Evolutionary conservation across 2,888 invertebrate species (phyloP), one percentile per base, ranked within the genome.

Genomic region (Erebia ligea): DNA sequence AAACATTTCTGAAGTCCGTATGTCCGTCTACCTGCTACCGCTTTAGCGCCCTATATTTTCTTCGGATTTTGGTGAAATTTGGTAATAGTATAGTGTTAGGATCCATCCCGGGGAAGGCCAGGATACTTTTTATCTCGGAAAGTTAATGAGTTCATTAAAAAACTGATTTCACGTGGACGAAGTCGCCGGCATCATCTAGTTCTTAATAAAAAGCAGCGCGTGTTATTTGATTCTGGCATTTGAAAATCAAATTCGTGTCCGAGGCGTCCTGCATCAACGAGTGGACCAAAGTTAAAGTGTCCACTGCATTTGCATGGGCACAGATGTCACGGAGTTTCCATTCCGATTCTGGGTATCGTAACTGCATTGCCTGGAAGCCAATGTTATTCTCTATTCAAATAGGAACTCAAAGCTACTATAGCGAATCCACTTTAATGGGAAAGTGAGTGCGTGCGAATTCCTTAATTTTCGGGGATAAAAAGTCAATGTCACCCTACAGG

Each of bases 271-370:
- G 66, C 74, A 78, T 76, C 77, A 76, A 79, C 76, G 76, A 71
- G 77, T 77, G 79, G 82, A 78, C 81, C 74, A 81, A 82, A 84
- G 84, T 84, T 82, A 82, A 84, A 86, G 81, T 78, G 82, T 79
- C 80, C 81, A 76, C 72, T 80, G 82, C 82, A 85, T 86, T 86
- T 84, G 84, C 82, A 86, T 86, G 81, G 81, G 76, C 80, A 70
- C 84, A 84, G 82, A 84, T 84, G 86, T 80, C 77, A 76, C 73
- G 59, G 74, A 77, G 81, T 84, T 85, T 82, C 78, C 80, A 84
- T 85, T 83, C 75, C 75, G 76, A 78, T 77, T 80, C 73, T 62
- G 76, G 78, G 78, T 83, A 79, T 81, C 81, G 81, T 77, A 78
- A 68, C 72, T 76, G 66, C 76, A 40, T 54, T 56, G 75, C 72